A percentile compares a stretch with the other conserved stretches of the same genome.
Evolutionary conservation across 2,797 vertebrate species (phyloP).

Genomic region (Cyclopterus lumpus): DNA sequence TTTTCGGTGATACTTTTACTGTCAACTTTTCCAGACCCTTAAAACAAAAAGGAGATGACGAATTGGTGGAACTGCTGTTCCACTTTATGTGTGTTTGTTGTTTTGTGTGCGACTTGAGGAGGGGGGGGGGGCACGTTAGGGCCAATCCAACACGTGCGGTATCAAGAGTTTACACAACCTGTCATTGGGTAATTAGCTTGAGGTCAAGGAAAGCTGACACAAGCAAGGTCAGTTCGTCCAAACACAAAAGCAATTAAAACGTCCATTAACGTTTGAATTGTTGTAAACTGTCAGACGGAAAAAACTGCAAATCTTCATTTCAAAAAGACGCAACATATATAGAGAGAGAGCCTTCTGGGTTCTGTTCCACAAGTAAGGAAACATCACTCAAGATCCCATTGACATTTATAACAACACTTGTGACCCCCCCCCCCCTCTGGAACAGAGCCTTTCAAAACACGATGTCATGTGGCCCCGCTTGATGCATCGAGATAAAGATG

Average conservation of each 20-base stretch:
- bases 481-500: background rate
- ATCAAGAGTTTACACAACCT: constrained; percentile 82
- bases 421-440: background rate
- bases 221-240: constrained; percentile 44
- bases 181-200: constrained; percentile 74
- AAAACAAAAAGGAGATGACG: constrained; percentile 20
- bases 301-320: constrained; percentile 26
- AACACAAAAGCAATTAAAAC: constrained; percentile 59
- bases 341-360: background rate
- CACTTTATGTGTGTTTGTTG: constrained; percentile 5
- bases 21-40: background rate
- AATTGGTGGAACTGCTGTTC: constrained; percentile 72
- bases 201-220: constrained; percentile 50
- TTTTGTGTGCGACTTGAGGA: constrained; percentile 2
- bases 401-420: background rate
- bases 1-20: constrained; percentile 21
- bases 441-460: background rate
- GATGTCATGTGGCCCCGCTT: background rate
- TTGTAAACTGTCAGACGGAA: constrained; percentile 28
- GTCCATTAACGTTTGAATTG: constrained; percentile 20
- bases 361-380: background rate
- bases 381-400: background rate
- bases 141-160: constrained; percentile 57
- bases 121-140: constrained; percentile 41
- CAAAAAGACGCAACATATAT: background rate